Percentiles rank a stretch among this genome's conserved stretches.
Evolutionary conservation across 1,140 invertebrate species (phyloP).

Genomic region (Harlomillsia oculata): DNA sequence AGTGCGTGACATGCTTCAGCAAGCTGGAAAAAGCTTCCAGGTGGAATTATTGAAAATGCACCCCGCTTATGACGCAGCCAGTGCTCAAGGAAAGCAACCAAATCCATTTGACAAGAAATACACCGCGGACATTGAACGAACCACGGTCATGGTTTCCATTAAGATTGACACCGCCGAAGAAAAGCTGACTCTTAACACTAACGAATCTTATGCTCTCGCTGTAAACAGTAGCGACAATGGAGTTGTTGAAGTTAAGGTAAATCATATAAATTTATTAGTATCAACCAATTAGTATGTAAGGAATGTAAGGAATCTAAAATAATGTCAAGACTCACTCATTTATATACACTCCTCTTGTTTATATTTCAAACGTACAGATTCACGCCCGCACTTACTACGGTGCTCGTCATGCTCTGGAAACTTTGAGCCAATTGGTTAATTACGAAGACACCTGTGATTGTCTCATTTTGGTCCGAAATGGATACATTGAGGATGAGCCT

Average conservation of each 20-base stretch:
- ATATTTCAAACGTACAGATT: constrained; percentile 40
- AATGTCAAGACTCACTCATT: neutral
- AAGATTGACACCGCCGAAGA: constrained; percentile 35
- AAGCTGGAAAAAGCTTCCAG: constrained; percentile 35
- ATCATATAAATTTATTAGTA: no score
- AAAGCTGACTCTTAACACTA: constrained; percentile 50
- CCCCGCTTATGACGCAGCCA: constrained; percentile 28
- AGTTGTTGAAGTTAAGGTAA: constrained; percentile 42
- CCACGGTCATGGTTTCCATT: constrained; percentile 35
- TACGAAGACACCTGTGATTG: constrained; percentile 38
- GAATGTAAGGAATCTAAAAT: neutral
- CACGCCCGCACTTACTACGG: constrained; percentile 59
- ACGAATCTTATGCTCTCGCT: constrained; percentile 57
- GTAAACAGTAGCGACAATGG: constrained; percentile 39
- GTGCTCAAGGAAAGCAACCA: constrained; percentile 26
- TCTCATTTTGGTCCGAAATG: constrained; percentile 30
- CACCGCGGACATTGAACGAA: constrained; percentile 35
- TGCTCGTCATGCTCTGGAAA: constrained; percentile 63
- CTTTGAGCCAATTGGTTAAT: constrained; percentile 59
- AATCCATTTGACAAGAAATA: constrained; percentile 36
- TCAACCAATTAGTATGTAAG: neutral
- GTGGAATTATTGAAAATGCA: constrained; percentile 35
- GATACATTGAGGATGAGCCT: constrained; percentile 50
- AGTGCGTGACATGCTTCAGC: constrained; percentile 35
- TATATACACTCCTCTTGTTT: neutral